Base-by-base conservation (phyloP, 2,888 invertebrate genomes). In the Xanthia icteritia region DNA sequence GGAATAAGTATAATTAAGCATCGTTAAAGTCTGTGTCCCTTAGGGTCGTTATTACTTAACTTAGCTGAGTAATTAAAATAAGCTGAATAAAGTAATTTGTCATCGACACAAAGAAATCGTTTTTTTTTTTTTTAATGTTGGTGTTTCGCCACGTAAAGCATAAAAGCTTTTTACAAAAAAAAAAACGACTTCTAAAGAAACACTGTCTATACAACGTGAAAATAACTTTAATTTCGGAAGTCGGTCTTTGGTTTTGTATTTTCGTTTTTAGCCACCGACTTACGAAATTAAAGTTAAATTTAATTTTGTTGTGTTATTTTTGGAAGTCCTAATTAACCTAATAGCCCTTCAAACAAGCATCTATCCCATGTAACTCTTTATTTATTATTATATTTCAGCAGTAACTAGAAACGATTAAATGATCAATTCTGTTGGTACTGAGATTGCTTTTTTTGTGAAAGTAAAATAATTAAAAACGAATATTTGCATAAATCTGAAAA, bases 1-100 rank as follows among this genome's bases (percentile, higher is more conserved):
- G 39, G 56, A 42, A 51, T 58, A 73, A 45, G 63, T 42, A 20
- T 56, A 39, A 79, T 79, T 45, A 45, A 27, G 54, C n/a, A 15
- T 64, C 1, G 63, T 77, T 64, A n/a, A n/a, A 72, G 39, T 56
- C 4, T 23, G 31, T n/a, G 73, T 23, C 39, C 31, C 20, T 4
- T 20, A 15, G 15, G 63, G 39, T 48, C 15, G 2, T 63, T n/a
- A 39, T 27, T 31, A 54, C 27, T 23, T 45, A 36, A 23, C 4
- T 0, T 31, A 31, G 2, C 27, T 27, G 8, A 36, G 4, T 36
- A 31, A 42, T 63, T 48, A 60, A 75, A 60, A 23, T 27, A 17
- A 20, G 2, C 23, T 54, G 23, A 71, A 54, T 23, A 54, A 11
- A 0, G 42, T 20, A 20, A 27, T 48, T 27, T 39, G 51, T 39